Evolutionary conservation across 2,888 invertebrate genomes (phyloP), one percentile per base, ranked within the genome.

Genomic region (Drosophila ezoana): DNA sequence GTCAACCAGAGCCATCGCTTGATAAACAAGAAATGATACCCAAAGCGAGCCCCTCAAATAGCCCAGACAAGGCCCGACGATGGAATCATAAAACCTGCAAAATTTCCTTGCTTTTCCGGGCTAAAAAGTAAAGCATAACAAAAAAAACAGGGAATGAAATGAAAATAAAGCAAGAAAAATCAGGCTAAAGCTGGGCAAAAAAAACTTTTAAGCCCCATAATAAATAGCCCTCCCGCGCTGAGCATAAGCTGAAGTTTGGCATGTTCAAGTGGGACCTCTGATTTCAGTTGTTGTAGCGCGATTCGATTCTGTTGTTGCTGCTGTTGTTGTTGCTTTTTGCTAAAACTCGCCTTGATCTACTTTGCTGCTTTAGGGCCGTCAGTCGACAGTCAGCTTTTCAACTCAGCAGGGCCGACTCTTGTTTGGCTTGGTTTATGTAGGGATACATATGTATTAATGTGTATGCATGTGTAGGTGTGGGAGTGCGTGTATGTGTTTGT

Each of bases 281-380:
- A 71, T 82, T 82, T 62, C 41, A 37, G 41, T 44, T 45, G 38
- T 45, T 44, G 59, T 54, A 35, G 4, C 10, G 37, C n/a, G 28
- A 28, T 28, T 14, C 14, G 38, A 51, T 28, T 51, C 38, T 38
- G 23, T 35, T 35, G n/a, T 61, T 67, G 56, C 53, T 72, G 35
- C 48, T 51, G 16, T 32, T 59, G 43, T 57, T 53, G 48, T 49
- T 48, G 43, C 44, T 68, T 47, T 40, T 38, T 41, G 70, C 56
- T 56, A 66, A 67, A 79, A 70, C 83, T 80, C 44, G 89, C 85
- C 85, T 86, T 86, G 85, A 87, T 89, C 89, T 84, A 86, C 74
- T 86, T 89, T 87, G 74, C 62, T 56, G 78, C 61, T 70, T 63
- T 65, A 62, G 53, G 69, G 62, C 79, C 66, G 61, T 49, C 73